A percentile compares a stretch with the other conserved stretches of the same genome.
Conservation (phyloP, 2,888 invertebrate species). For the Troglohyphantes excavatus region DNA sequence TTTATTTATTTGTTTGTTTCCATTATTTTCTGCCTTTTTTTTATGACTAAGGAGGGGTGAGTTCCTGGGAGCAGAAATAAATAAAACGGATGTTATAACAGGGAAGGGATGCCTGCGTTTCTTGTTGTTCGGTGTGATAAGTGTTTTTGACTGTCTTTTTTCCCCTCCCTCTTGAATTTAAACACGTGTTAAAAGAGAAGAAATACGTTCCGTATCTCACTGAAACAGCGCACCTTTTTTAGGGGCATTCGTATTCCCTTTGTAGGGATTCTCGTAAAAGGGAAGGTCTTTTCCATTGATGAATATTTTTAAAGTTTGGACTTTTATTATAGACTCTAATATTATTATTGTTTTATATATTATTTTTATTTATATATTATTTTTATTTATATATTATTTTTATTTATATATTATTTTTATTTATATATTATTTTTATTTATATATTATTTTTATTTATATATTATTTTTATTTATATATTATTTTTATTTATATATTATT, state of each 20-base stretch:
- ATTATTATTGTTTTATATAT: no score
- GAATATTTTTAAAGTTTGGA: conserved; percentile 2
- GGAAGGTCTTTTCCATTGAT: conserved; percentile 11
- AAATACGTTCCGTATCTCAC: conserved; percentile 65
- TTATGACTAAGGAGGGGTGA: conserved; percentile 50
- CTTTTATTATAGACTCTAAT: no score
- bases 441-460: no score
- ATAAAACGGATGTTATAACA: conserved; percentile 71
- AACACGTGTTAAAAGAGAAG: conserved; percentile 73
- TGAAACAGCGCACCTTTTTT: conserved; percentile 67
- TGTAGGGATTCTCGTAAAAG: conserved; percentile 14
- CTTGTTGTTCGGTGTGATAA: conserved; percentile 73
- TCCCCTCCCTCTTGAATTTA: conserved; percentile 51
- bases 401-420: no score
- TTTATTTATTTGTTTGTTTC: conserved; percentile 76
- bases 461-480: no score
- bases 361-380: no score
- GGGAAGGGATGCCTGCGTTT: conserved; percentile 36
- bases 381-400: no score
- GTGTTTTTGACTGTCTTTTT: conserved; percentile 58
- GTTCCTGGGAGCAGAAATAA: conserved; percentile 49
- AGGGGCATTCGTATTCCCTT: conserved; percentile 13
- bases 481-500: no score
- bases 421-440: no score
- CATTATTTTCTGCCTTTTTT: conserved; percentile 68